These are phyloP conservation scores for Amphipoea lucens DNA, from an alignment of 2,888 invertebrate genomes.

Conservation along the genomic window DNA sequence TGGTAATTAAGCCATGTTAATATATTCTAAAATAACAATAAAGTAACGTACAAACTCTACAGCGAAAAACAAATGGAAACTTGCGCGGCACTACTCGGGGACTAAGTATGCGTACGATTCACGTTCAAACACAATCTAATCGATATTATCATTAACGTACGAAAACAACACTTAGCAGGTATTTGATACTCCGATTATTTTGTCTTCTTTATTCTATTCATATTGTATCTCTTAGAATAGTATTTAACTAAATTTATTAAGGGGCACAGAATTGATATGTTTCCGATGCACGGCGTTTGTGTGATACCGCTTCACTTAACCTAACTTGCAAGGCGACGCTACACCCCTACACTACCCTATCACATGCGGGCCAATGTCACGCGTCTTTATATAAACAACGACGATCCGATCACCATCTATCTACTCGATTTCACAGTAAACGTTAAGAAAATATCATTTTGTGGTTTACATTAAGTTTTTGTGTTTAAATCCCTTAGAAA, in stretches of 20 bases:
- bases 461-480: constrained; percentile 64
- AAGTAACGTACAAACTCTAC: constrained; percentile 79
- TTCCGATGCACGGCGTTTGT: constrained; percentile 93
- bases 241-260: constrained; percentile 91
- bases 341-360: constrained; percentile 88
- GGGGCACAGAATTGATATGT: constrained; percentile 95
- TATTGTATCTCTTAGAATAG: constrained; percentile 90
- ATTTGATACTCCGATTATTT: constrained; percentile 89
- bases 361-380: constrained; percentile 89
- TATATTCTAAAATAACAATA: constrained; percentile 82
- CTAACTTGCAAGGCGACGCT: constrained; percentile 90
- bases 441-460: constrained; percentile 81
- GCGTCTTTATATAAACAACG: constrained; percentile 77
- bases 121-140: constrained; percentile 80
- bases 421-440: constrained; percentile 86
- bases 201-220: constrained; percentile 87
- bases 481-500: constrained; percentile 67
- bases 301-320: constrained; percentile 90
- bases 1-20: constrained; percentile 88
- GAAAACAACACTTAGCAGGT: constrained; percentile 89
- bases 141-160: constrained; percentile 80
- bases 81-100: constrained; percentile 86
- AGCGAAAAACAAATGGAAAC: constrained; percentile 80
- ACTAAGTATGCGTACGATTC: constrained; percentile 76
- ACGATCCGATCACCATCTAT: constrained; percentile 80